A percentile compares a stretch with the other conserved stretches of the same genome.
phyloP scores from a whole-genome alignment of 2,113 vertebrate genomes.

The Phrynosoma platyrhinos region DNA sequence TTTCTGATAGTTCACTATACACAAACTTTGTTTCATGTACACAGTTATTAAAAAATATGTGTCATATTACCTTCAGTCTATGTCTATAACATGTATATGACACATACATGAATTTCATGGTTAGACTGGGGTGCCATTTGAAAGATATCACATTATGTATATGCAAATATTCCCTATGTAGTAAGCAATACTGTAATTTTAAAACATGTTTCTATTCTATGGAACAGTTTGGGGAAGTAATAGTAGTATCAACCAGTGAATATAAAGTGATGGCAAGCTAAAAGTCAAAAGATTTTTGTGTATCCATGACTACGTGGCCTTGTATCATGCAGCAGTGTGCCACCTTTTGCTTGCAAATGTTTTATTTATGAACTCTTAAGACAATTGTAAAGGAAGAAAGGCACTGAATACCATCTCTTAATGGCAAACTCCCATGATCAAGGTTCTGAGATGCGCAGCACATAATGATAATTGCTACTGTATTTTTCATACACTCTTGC shows the following conservation, averaged over 20 bases:
- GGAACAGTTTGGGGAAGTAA: constrained; percentile 10
- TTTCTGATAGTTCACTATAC: no score
- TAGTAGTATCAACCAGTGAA: not conserved
- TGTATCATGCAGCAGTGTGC: constrained; percentile 44
- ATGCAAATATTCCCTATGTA: no score
- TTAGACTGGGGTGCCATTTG: no score
- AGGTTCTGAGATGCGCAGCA: constrained; percentile 16
- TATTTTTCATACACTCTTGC: not conserved
- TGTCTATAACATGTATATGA: no score
- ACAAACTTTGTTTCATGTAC: no score
- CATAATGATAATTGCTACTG: not conserved
- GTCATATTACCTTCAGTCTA: no score
- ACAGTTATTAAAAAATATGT: no score
- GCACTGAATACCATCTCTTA: constrained; percentile 59
- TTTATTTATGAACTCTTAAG: constrained; percentile 73
- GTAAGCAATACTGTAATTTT: no score
- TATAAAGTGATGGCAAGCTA: constrained; percentile 4
- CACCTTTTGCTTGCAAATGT: constrained; percentile 54
- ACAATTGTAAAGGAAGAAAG: constrained; percentile 62
- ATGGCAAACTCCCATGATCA: constrained; percentile 43
- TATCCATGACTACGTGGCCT: constrained; percentile 31
- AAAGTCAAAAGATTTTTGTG: constrained; percentile 37
- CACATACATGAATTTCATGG: no score
- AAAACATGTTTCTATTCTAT: not conserved
- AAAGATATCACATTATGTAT: no score